Percentiles rank a stretch among this genome's conserved stretches.
phyloP scores from a whole-genome alignment of 2,888 invertebrate genomes.

The Hymenopus coronatus region DNA sequence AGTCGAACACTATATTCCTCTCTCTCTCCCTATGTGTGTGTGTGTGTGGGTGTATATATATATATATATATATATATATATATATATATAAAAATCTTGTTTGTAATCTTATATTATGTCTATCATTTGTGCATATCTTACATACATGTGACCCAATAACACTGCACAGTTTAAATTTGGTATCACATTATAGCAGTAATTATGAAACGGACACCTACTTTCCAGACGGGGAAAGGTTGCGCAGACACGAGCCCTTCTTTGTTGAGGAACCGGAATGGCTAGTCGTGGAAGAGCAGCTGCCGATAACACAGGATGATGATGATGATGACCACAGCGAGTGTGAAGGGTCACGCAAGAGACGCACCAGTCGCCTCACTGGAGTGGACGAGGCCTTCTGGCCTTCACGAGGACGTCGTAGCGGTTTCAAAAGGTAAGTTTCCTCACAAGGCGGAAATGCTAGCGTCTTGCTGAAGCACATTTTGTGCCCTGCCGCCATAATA shows the following conservation, averaged over 20 bases:
- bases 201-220: not conserved
- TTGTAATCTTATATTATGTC: too few species aligned
- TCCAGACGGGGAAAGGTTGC: not conserved
- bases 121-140: too few species aligned
- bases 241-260: slow-evolving; percentile 48
- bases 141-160: too few species aligned
- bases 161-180: too few species aligned
- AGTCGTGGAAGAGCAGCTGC: slow-evolving; percentile 41
- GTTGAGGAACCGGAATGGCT: slow-evolving; percentile 57
- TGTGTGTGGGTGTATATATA: too few species aligned
- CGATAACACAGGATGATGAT: not conserved
- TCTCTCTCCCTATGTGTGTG: too few species aligned
- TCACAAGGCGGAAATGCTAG: not conserved
- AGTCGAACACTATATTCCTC: too few species aligned
- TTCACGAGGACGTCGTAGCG: slow-evolving; percentile 36
- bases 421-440: not conserved
- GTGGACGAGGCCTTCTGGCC: slow-evolving; percentile 39
- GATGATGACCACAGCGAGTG: not conserved
- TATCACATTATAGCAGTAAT: not conserved
- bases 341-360: not conserved
- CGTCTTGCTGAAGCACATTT: too few species aligned
- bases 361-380: not conserved
- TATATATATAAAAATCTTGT: too few species aligned
- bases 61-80: too few species aligned
- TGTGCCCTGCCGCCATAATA: too few species aligned